A percentile compares a stretch with the other conserved stretches of the same genome.
Evolutionary conservation across 2,797 vertebrate species (phyloP).

Genomic region (Cuculus canorus): DNA sequence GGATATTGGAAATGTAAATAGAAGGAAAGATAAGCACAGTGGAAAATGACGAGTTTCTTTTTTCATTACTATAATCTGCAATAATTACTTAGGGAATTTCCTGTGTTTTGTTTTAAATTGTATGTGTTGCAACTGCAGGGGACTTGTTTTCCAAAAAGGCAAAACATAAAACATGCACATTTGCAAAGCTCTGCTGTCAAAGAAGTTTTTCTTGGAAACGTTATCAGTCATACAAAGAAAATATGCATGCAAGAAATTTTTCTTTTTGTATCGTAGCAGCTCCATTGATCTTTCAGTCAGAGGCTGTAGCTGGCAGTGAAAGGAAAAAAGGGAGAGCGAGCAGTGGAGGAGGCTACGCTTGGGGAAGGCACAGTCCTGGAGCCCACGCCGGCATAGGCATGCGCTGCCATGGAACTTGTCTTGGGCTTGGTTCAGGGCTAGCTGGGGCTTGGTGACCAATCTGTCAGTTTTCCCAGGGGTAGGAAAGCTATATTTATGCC

Average conservation of each 20-base stretch:
- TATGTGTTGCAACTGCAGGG: neutral
- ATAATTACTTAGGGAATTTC: neutral
- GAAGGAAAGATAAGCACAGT: neutral
- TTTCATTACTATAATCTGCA: neutral
- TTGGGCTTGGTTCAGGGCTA: rapidly evolving
- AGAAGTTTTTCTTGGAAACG: neutral
- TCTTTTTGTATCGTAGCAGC: neutral
- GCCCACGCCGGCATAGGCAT: neutral
- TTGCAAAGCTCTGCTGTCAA: neutral
- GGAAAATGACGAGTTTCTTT: neutral
- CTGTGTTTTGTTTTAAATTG: neutral
- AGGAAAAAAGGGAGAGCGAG: neutral
- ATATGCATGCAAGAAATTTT: neutral
- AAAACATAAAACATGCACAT: neutral
- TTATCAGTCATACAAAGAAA: neutral
- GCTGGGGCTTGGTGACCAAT: neutral
- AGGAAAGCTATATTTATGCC: neutral
- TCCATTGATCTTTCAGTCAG: neutral
- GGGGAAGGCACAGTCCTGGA: neutral
- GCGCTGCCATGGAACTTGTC: neutral
- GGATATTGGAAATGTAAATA: neutral
- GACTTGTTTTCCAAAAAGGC: neutral
- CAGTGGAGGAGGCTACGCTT: neutral
- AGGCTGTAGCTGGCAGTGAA: neutral
- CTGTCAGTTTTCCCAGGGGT: rapidly evolving